Conservation (phyloP, 2,797 vertebrate species). For the Anguilla marmorata region DNA sequence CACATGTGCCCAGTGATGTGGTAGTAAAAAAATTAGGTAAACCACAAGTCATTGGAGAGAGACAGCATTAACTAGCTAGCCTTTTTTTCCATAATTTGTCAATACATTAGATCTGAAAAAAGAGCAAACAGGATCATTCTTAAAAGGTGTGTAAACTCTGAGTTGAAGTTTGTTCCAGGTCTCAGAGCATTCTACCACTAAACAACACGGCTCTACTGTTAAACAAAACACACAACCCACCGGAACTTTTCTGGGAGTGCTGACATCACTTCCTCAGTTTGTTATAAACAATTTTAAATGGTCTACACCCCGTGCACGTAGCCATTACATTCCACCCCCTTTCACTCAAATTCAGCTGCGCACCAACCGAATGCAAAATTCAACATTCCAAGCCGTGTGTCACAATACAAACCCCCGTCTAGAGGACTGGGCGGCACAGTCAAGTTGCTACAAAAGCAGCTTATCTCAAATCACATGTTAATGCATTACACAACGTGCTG, state of each 20-base stretch:
- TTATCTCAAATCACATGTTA: slow-evolving; percentile 61
- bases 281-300: too few relatives aligned
- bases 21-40: not conserved
- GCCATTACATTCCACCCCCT: not conserved
- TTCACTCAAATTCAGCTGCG: not conserved
- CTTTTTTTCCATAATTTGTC: too few relatives aligned
- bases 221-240: too few relatives aligned
- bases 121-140: not conserved
- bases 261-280: too few relatives aligned
- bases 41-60: not conserved
- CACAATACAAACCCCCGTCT: not conserved
- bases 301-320: not conserved
- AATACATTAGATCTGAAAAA: not conserved
- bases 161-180: too few relatives aligned
- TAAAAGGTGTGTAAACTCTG: not conserved
- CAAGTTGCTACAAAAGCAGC: slow-evolving; percentile 21
- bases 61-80: not conserved
- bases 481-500: slow-evolving; percentile 56
- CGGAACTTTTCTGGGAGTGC: too few relatives aligned
- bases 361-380: not conserved
- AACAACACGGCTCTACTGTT: too few relatives aligned
- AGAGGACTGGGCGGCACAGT: not conserved
- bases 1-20: not conserved
- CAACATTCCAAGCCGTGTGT: not conserved
- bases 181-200: too few relatives aligned